Evolutionary conservation across 2,888 invertebrate genomes (phyloP).

Genomic region (Belgica antarctica): DNA sequence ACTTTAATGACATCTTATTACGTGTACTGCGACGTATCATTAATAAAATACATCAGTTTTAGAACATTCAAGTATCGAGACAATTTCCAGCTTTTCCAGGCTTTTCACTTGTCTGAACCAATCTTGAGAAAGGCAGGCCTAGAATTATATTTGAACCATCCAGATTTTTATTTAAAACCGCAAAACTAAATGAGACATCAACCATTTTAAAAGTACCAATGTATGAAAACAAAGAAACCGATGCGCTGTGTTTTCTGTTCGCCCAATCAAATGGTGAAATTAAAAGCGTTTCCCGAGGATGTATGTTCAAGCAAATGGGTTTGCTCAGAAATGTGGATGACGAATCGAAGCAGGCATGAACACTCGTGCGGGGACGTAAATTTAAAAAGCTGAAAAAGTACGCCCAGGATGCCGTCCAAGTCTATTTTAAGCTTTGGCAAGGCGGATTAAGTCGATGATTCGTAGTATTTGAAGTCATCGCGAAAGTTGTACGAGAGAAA

Average conservation of each 20-base stretch:
- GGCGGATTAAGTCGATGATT: constrained; percentile 4
- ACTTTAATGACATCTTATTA: too few relatives aligned
- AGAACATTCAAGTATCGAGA: too few relatives aligned
- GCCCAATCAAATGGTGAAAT: constrained; percentile 42
- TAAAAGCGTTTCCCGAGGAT: constrained; percentile 42
- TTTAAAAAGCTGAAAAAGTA: too few relatives aligned
- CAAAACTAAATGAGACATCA: neutral
- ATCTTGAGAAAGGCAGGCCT: too few relatives aligned
- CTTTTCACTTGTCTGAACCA: too few relatives aligned
- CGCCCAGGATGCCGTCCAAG: too few relatives aligned
- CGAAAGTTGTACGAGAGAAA: constrained; percentile 11
- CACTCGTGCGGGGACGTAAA: too few relatives aligned
- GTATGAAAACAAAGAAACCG: neutral
- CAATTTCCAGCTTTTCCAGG: too few relatives aligned
- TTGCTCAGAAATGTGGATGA: constrained; percentile 20
- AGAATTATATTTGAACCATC: too few relatives aligned
- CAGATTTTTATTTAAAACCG: neutral
- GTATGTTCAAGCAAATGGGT: constrained; percentile 23
- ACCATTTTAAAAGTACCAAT: constrained; percentile 23
- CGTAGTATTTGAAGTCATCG: constrained; percentile 16
- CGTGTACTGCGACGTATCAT: too few relatives aligned
- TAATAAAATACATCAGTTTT: too few relatives aligned
- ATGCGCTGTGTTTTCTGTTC: neutral
- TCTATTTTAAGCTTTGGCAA: neutral
- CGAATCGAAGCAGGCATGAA: neutral